Evolutionary conservation across 2,797 vertebrate genomes (phyloP).

Genomic region (Sebastes cheni): DNA sequence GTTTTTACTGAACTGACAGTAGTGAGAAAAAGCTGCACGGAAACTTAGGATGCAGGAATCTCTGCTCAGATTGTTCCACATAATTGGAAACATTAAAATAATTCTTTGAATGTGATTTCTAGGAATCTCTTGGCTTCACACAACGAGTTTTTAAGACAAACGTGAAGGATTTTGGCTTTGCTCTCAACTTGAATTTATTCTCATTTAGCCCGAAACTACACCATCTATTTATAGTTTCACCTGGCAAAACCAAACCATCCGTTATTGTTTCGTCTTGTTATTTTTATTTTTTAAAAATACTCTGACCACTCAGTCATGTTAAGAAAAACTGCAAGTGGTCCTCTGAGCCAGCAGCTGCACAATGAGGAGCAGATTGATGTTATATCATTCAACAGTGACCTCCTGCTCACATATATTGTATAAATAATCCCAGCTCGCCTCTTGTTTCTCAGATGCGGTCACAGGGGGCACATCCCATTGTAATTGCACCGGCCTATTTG

Average conservation of each 20-base stretch:
- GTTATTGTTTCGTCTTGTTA: background rate
- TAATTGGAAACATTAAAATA: constrained; percentile 9
- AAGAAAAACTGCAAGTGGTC: background rate
- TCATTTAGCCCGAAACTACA: constrained; percentile 6
- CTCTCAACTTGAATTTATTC: background rate
- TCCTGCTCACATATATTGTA: constrained; percentile 19
- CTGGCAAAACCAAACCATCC: background rate
- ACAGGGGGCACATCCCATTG: constrained; percentile 30
- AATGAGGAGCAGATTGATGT: background rate
- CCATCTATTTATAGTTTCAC: constrained; percentile 5
- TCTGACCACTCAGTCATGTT: background rate
- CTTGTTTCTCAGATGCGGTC: constrained; percentile 4
- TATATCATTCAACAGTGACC: constrained; percentile 18
- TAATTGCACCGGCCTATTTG: constrained; percentile 22
- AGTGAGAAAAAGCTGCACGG: background rate
- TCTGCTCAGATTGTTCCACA: background rate
- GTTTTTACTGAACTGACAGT: background rate
- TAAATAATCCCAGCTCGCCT: constrained; percentile 41
- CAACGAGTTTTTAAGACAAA: background rate
- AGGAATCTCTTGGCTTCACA: constrained; percentile 19
- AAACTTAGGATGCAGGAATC: background rate
- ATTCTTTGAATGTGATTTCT: constrained; percentile 26
- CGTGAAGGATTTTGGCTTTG: constrained; percentile 2
- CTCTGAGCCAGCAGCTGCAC: background rate
- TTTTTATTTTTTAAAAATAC: background rate